Percentiles rank a stretch among this genome's conserved stretches.
Evolutionary conservation across 2,888 invertebrate species (phyloP).

Genomic region (Phaedon cochleariae): DNA sequence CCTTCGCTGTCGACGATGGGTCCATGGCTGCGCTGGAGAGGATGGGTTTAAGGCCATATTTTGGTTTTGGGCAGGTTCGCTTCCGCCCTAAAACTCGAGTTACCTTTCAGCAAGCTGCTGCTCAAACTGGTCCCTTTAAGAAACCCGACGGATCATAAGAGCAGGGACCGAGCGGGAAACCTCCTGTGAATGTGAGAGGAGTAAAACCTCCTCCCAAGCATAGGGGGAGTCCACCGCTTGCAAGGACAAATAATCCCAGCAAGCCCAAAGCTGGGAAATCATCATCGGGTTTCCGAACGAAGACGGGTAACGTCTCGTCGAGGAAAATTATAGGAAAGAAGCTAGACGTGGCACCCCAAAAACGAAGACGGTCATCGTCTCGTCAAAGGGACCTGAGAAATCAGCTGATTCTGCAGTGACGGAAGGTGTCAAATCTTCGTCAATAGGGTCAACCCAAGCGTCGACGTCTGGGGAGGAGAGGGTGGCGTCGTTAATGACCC

Average conservation of each 20-base stretch:
- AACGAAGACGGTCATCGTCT: not conserved
- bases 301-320: not conserved
- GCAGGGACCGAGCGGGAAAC: not conserved
- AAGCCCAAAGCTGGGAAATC: not conserved
- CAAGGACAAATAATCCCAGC: too few species aligned
- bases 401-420: not conserved
- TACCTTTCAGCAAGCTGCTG: slow-evolving; percentile 1
- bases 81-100: not conserved
- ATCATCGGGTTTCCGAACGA: not conserved
- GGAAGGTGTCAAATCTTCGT: too few species aligned
- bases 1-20: slow-evolving; percentile 3
- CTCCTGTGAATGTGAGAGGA: not conserved
- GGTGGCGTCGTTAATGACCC: too few species aligned
- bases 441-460: too few species aligned
- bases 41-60: not conserved
- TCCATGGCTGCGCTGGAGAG: slow-evolving; percentile 8
- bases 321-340: not conserved
- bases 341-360: too few species aligned
- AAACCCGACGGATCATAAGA: not conserved
- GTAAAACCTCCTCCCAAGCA: not conserved
- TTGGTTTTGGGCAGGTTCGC: slow-evolving; percentile 9
- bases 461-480: too few species aligned
- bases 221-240: not conserved
- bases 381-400: not conserved
- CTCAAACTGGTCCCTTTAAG: not conserved